These are phyloP conservation scores for Pseudobourletiella spinata DNA, from an alignment of 1,140 invertebrate genomes.

Conservation along the genomic window DNA sequence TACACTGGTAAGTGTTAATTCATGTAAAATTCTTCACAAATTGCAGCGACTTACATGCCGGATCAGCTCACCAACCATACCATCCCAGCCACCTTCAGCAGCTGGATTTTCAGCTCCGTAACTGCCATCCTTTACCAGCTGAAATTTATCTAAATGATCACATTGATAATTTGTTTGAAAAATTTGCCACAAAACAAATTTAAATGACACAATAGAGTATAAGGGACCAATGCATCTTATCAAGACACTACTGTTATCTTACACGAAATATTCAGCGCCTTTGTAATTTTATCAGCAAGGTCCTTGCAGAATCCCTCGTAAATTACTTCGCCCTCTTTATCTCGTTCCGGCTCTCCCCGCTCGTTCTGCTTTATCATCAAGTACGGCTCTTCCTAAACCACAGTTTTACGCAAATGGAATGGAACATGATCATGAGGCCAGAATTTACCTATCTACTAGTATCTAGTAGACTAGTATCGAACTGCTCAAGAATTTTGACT, in stretches of 20 bases:
- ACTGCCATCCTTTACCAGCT: slow-evolving; percentile 28
- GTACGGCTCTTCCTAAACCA: slow-evolving; percentile 65
- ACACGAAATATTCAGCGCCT: slow-evolving; percentile 78
- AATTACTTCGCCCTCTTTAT: slow-evolving; percentile 58
- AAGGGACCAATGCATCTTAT: too few species aligned
- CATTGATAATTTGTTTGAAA: too few species aligned
- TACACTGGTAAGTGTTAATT: too few species aligned
- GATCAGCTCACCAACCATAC: slow-evolving; percentile 35
- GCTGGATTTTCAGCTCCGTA: slow-evolving; percentile 32
- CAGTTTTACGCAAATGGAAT: too few species aligned
- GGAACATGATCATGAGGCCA: too few species aligned
- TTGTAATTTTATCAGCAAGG: slow-evolving; percentile 70
- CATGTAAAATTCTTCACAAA: too few species aligned
- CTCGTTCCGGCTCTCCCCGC: slow-evolving; percentile 45
- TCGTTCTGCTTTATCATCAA: slow-evolving; percentile 62
- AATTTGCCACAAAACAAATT: too few species aligned
- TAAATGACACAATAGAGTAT: too few species aligned
- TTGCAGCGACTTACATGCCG: slow-evolving; percentile 30
- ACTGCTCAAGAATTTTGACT: neutral
- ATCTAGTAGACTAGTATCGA: too few species aligned
- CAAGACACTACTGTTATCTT: too few species aligned
- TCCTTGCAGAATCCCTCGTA: slow-evolving; percentile 94
- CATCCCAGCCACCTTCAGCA: slow-evolving; percentile 31
- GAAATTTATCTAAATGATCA: slow-evolving; percentile 23
- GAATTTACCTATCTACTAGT: too few species aligned